A percentile compares a stretch with the other conserved stretches of the same genome.
Conservation (phyloP, 2,888 invertebrate genomes). For the Caenorhabditis sp. region DNA sequence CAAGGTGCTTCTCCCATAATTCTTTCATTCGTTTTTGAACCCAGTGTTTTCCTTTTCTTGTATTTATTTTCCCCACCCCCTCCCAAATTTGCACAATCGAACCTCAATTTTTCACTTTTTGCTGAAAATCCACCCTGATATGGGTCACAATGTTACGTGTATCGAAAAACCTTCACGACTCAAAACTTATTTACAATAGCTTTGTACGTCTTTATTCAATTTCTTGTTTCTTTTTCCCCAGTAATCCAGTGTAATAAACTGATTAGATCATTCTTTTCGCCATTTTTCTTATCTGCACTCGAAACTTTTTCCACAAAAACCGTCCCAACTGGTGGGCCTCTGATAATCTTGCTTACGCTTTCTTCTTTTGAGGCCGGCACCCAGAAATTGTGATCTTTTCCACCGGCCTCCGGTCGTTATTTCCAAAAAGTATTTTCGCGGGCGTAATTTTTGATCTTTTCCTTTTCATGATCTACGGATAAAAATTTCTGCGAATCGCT, state of each 20-base stretch:
- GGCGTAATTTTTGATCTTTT: too few species aligned
- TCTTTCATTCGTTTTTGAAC: slow-evolving; percentile 25
- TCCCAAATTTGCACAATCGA: slow-evolving; percentile 14
- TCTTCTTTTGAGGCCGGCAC: too few species aligned
- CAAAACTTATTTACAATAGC: slow-evolving; percentile 29
- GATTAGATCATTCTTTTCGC: neutral
- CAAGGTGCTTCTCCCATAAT: slow-evolving; percentile 38
- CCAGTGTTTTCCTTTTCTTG: slow-evolving; percentile 24
- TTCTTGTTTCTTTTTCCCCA: slow-evolving; percentile 12
- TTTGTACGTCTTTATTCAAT: slow-evolving; percentile 12
- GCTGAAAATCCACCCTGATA: slow-evolving; percentile 30
- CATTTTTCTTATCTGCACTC: too few species aligned
- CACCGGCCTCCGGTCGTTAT: too few species aligned
- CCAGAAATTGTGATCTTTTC: too few species aligned
- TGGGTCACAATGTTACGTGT: slow-evolving; percentile 47
- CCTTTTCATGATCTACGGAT: too few species aligned
- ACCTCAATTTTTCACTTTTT: slow-evolving; percentile 29
- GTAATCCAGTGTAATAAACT: neutral
- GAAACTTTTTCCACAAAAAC: too few species aligned
- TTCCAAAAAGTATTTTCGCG: too few species aligned
- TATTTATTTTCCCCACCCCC: neutral
- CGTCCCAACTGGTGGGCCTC: too few species aligned
- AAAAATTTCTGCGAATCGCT: too few species aligned
- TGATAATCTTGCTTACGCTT: too few species aligned
- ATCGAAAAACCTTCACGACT: slow-evolving; percentile 29